These are phyloP conservation scores for Electrophaes corylata DNA, from an alignment of 2,888 invertebrate genomes.

Conservation along the genomic window DNA sequence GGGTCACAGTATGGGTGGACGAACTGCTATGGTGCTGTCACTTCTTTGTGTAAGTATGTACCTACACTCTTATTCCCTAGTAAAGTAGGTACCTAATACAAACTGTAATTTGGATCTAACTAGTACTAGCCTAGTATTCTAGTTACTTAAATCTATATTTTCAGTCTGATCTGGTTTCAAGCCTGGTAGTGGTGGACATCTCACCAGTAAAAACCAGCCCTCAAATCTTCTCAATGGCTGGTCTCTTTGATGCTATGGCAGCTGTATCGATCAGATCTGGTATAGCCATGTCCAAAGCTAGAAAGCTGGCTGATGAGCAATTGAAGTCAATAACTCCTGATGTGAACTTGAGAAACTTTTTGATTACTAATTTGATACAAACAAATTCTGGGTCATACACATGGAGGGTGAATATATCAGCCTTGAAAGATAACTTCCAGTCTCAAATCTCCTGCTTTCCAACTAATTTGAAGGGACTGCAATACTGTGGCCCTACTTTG, in stretches of 20 bases:
- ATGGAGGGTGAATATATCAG: conserved; percentile 93
- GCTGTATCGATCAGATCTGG: conserved; percentile 84
- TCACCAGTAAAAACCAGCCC: conserved; percentile 87
- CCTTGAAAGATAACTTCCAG: conserved; percentile 87
- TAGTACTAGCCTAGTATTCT: background rate
- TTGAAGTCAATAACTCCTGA: conserved; percentile 84
- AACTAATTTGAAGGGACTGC: conserved; percentile 68
- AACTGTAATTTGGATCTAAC: too few species aligned
- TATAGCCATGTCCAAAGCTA: conserved; percentile 88
- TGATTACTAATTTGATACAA: conserved; percentile 93
- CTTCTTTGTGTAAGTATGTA: conserved; percentile 84
- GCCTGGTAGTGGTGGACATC: conserved; percentile 89
- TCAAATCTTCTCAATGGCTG: conserved; percentile 85
- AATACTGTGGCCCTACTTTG: conserved; percentile 88
- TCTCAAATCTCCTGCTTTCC: conserved; percentile 88
- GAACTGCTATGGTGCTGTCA: conserved; percentile 93
- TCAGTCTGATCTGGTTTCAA: conserved; percentile 86
- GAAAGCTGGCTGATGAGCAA: conserved; percentile 86
- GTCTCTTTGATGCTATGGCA: conserved; percentile 87
- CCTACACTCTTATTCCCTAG: conserved; percentile 25
- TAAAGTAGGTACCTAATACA: background rate
- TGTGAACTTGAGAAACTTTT: conserved; percentile 88
- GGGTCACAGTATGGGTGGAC: conserved; percentile 99
- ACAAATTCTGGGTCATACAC: conserved; percentile 85
- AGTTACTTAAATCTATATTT: conserved; percentile 32